Base-by-base conservation (phyloP, 2,797 vertebrate species). In the Streptopelia turtur region DNA sequence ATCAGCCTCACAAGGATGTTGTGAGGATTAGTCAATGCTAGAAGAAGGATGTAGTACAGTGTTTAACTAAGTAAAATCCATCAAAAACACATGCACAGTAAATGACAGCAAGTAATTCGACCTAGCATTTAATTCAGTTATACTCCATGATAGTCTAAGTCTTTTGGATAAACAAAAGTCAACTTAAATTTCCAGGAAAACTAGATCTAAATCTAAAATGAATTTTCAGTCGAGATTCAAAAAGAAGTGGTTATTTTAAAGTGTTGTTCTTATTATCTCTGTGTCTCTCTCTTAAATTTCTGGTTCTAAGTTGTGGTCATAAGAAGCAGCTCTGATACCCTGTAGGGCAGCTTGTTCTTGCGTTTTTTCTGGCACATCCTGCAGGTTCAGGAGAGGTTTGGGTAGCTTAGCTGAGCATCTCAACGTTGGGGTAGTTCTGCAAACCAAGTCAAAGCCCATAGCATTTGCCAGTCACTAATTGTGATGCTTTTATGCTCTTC, bases 41-140 rank as follows among this genome's bases (percentile, higher is more conserved):
- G 77, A 90, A 75, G 87, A 94, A 93, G 69, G 55, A 93, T 39
- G 8, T 37, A 69, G 8, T 37, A 69, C 24, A 81, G 56, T 74
- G 59, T 75, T 85, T 75, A 88, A 89, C 84, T 90, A 92, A 93
- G 88, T 70, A 89, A 97, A 94, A 96, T 91, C 81, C 89, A 95
- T 95, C 91, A 94, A 93, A 95, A 96, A 72, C 96, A 96, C 60
- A 93, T 93, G 94, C 78, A 80, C 12, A 71, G 75, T 77, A 90
- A 95, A 93, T 55, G 80, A 87, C 60, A 96, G 78, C 60, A 83
- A 61, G 96, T 84, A 94, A 96, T 85, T 25, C 91, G 85, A 97
- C 89, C 89, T 87, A 37, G 30, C 94, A 94, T 91, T 93, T 92
- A 95, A 96, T 94, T 97, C 90, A 70, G 63, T 95, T 96, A 92